Conservation (phyloP, 2,888 invertebrate genomes). For the Copidosoma aretas region DNA sequence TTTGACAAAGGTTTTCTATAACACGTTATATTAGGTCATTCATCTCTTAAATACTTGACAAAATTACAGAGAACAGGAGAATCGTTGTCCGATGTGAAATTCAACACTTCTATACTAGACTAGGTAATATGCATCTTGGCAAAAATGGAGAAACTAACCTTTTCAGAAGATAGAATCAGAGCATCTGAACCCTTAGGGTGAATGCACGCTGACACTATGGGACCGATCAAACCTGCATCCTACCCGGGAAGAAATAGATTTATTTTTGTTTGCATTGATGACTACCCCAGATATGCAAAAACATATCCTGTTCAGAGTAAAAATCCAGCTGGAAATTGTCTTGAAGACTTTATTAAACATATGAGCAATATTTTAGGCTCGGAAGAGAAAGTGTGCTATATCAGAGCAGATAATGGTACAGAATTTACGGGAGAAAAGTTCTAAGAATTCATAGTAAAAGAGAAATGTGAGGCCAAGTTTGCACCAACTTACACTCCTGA, state of each 20-base stretch:
- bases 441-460: conserved; percentile 21
- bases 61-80: not conserved
- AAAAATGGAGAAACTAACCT: not conserved
- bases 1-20: not conserved
- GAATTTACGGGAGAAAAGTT: conserved; percentile 34
- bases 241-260: conserved; percentile 36
- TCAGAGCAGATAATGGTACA: conserved; percentile 41
- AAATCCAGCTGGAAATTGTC: conserved; percentile 34
- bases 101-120: not conserved
- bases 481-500: conserved; percentile 34
- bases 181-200: conserved; percentile 10
- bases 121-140: not conserved
- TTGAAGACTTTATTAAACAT: conserved; percentile 38
- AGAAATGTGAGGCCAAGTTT: conserved; percentile 20
- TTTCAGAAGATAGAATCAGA: conserved; percentile 31
- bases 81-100: not conserved
- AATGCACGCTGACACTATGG: conserved; percentile 42
- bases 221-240: conserved; percentile 40
- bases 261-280: conserved; percentile 40
- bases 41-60: not conserved
- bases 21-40: not conserved
- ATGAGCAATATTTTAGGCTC: conserved; percentile 36
- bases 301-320: conserved; percentile 40
- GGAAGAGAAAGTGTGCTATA: conserved; percentile 41
- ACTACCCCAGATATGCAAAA: conserved; percentile 39